These are phyloP conservation scores for Ailurus styani DNA, from an alignment of 2,113 vertebrate genomes.

Conservation along the genomic window DNA sequence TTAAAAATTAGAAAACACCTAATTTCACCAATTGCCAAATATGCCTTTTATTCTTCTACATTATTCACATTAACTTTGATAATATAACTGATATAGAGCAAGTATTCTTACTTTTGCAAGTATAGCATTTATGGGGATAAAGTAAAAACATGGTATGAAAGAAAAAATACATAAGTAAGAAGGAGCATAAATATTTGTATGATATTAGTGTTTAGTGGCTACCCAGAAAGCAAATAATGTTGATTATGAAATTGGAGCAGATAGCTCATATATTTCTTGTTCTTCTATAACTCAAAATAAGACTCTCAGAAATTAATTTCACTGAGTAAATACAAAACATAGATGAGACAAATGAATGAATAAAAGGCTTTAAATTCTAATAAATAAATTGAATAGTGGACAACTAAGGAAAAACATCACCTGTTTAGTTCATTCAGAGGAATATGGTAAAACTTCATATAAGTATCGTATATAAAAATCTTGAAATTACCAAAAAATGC, in stretches of 20 bases:
- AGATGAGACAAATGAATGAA: background rate
- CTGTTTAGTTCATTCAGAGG: background rate
- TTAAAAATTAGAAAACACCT: background rate
- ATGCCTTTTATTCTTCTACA: background rate
- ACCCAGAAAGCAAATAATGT: background rate
- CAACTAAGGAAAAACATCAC: background rate
- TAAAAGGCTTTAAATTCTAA: background rate
- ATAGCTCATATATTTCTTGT: background rate
- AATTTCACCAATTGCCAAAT: background rate
- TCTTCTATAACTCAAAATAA: background rate
- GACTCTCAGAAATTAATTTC: background rate
- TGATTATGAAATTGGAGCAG: background rate
- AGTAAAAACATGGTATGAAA: background rate
- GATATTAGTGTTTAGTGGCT: background rate
- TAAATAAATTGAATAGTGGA: background rate
- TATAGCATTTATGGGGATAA: background rate
- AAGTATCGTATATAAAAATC: background rate
- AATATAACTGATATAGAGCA: background rate
- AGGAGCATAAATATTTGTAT: background rate
- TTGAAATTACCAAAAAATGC: background rate
- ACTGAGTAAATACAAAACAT: background rate
- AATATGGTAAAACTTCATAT: background rate
- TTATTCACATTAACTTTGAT: background rate
- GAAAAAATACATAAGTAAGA: background rate
- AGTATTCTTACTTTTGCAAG: background rate